These are phyloP conservation scores for Lucilia sericata DNA, from an alignment of 1,140 invertebrate genomes.

Conservation along the genomic window DNA sequence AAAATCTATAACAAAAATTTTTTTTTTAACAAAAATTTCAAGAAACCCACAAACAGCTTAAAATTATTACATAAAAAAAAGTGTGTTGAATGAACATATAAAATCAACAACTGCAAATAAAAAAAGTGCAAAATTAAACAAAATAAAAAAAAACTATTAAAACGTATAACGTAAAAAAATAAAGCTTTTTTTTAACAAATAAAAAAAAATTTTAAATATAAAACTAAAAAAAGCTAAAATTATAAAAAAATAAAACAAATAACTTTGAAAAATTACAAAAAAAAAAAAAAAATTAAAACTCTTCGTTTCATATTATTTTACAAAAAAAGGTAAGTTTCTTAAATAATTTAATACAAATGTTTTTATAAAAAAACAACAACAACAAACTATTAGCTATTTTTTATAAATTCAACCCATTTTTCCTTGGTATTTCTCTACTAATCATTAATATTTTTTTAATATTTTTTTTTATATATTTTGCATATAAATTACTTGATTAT, in stretches of 20 bases:
- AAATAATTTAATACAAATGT: too few relatives aligned
- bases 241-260: not conserved
- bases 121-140: not conserved
- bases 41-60: not conserved
- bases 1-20: not conserved
- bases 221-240: not conserved
- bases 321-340: too few relatives aligned
- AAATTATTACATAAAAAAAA: constrained; percentile 27
- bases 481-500: too few relatives aligned
- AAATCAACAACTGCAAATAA: not conserved
- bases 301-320: too few relatives aligned
- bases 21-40: constrained; percentile 1
- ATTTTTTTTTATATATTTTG: too few relatives aligned
- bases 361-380: too few relatives aligned
- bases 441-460: too few relatives aligned
- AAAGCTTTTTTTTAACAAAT: not conserved
- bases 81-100: not conserved
- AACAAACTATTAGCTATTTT: too few relatives aligned
- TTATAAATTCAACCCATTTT: too few relatives aligned
- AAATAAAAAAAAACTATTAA: constrained; percentile 20
- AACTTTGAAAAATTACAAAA: too few relatives aligned
- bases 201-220: not conserved
- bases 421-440: too few relatives aligned
- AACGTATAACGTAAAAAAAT: not conserved
- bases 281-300: too few relatives aligned